Percentiles rank a stretch among this genome's conserved stretches.
phyloP scores from a whole-genome alignment of 2,888 invertebrate species.

The Cataglyphis albicans region DNA sequence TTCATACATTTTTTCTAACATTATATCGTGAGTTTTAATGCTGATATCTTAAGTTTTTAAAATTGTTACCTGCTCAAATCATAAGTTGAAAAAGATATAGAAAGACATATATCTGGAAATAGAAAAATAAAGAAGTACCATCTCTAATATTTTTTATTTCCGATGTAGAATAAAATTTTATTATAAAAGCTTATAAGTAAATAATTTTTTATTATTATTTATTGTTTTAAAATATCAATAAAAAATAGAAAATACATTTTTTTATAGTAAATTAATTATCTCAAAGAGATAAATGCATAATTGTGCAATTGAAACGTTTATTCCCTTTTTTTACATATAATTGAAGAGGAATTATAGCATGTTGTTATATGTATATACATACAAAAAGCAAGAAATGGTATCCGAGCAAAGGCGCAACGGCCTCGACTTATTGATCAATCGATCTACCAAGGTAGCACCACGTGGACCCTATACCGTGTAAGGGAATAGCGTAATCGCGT shows the following conservation, averaged over 20 bases:
- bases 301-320: background rate
- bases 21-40: background rate
- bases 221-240: background rate
- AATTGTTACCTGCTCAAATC: background rate
- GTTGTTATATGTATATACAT: background rate
- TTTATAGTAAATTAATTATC: no score
- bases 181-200: background rate
- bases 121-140: background rate
- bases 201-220: background rate
- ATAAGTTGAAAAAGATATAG: background rate
- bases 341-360: conserved; percentile 1
- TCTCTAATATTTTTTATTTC: background rate
- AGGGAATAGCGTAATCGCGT: conserved; percentile 79
- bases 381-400: conserved; percentile 28
- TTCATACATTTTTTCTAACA: background rate
- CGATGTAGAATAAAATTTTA: background rate
- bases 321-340: background rate
- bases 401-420: conserved; percentile 24
- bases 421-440: conserved; percentile 55
- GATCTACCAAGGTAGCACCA: conserved; percentile 51
- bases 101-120: background rate
- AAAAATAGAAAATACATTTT: background rate
- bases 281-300: background rate
- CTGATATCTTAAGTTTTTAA: background rate
- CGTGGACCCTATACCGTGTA: conserved; percentile 57